phyloP scores from a whole-genome alignment of 2,113 vertebrate genomes.

The Noctilio leporinus region DNA sequence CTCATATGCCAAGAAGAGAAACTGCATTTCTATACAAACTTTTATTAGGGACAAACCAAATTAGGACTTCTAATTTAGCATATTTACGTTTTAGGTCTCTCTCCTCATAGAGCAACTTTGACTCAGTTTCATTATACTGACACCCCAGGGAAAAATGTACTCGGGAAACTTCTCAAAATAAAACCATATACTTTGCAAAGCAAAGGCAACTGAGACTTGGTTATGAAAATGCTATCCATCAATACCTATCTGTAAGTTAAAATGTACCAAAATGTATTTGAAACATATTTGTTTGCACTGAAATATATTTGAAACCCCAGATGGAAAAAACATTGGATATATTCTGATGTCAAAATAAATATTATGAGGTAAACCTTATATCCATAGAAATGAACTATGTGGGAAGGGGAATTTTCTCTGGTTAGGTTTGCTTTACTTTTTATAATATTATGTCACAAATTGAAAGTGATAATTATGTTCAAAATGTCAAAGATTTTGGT shows the following conservation, averaged over 20 bases:
- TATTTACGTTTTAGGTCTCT: not conserved
- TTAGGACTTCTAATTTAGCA: not conserved
- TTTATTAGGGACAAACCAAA: not conserved
- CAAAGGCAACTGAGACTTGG: not conserved
- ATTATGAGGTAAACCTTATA: not conserved
- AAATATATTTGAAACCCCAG: not conserved
- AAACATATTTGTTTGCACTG: not conserved
- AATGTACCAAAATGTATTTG: not conserved
- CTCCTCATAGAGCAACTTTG: not conserved
- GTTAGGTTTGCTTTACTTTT: not conserved
- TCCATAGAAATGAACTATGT: not conserved
- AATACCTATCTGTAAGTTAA: not conserved
- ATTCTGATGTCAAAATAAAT: not conserved
- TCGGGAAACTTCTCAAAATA: not conserved
- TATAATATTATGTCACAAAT: not conserved
- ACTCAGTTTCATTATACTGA: not conserved
- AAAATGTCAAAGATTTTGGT: not conserved
- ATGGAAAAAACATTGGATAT: not conserved
- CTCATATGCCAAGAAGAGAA: not conserved
- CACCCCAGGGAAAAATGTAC: not conserved
- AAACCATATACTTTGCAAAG: not conserved
- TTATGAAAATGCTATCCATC: not conserved
- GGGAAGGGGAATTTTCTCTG: not conserved
- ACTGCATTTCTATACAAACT: accelerated
- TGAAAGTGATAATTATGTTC: slow-evolving; percentile 11